A percentile compares a stretch with the other conserved stretches of the same genome.
phyloP scores from a whole-genome alignment of 2,888 invertebrate species.

The Drosophila formosana region DNA sequence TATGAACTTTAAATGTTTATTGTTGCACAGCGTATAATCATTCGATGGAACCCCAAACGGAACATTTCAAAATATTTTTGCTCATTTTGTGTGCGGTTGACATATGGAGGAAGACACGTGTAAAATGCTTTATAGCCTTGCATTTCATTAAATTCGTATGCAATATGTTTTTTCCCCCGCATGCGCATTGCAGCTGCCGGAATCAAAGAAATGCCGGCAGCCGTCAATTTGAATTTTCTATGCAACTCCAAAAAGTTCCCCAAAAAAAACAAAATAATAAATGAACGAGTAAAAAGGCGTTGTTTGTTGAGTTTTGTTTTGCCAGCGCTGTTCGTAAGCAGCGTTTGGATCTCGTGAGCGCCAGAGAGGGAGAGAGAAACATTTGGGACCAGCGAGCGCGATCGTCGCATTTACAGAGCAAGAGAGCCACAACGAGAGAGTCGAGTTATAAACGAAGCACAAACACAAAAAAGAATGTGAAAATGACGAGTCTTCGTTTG shows the following conservation, averaged over 20 bases:
- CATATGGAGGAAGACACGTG: constrained; percentile 50
- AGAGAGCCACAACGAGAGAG: constrained; percentile 17
- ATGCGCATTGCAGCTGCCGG: constrained; percentile 63
- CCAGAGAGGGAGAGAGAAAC: constrained; percentile 21
- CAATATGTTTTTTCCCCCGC: constrained; percentile 26
- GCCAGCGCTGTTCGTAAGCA: constrained; percentile 75
- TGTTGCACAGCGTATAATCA: constrained; percentile 35
- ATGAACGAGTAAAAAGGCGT: constrained; percentile 54
- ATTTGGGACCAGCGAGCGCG: constrained; percentile 28
- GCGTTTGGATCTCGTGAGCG: constrained; percentile 49
- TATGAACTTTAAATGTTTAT: constrained; percentile 63
- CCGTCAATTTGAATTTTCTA: constrained; percentile 23
- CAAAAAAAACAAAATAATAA: constrained; percentile 8
- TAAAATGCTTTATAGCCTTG: constrained; percentile 5
- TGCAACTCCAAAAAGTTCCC: constrained; percentile 12
- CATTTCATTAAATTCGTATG: not conserved
- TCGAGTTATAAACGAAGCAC: constrained; percentile 64
- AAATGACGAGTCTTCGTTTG: constrained; percentile 65
- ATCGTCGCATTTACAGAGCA: constrained; percentile 20
- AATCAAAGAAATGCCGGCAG: constrained; percentile 51
- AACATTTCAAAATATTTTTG: constrained; percentile 26
- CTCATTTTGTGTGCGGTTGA: constrained; percentile 30
- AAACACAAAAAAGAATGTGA: constrained; percentile 43
- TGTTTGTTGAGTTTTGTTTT: constrained; percentile 76
- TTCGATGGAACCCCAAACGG: constrained; percentile 17